A percentile compares a stretch with the other conserved stretches of the same genome.
These are phyloP conservation scores for Stenodema calcarata DNA, from an alignment of 2,888 invertebrate species.

Conservation along the genomic window DNA sequence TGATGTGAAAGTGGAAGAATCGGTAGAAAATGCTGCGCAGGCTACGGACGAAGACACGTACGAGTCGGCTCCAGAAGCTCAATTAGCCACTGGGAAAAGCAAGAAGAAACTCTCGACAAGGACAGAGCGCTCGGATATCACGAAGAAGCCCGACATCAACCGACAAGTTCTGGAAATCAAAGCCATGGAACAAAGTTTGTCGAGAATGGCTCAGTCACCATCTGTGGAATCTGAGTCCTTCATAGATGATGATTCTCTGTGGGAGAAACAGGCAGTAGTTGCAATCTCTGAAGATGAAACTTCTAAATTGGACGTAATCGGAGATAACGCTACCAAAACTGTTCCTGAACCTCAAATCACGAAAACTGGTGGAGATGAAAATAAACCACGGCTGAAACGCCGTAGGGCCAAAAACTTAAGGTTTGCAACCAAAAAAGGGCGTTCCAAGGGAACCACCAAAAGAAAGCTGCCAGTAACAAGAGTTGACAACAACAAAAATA, in stretches of 20 bases:
- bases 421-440: background rate
- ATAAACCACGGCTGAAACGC: background rate
- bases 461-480: background rate
- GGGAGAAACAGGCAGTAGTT: slow-evolving; percentile 15
- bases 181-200: background rate
- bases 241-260: slow-evolving; percentile 15
- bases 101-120: background rate
- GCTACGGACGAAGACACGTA: background rate
- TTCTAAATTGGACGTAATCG: background rate
- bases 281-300: background rate
- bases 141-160: background rate
- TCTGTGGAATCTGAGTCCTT: background rate
- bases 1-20: slow-evolving; percentile 39
- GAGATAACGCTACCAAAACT: background rate
- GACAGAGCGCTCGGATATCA: background rate
- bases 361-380: background rate
- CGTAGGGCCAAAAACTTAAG: background rate
- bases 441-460: background rate
- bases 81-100: background rate
- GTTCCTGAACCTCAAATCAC: background rate
- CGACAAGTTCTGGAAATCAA: background rate
- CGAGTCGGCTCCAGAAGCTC: slow-evolving; percentile 14
- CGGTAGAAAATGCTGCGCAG: background rate
- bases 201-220: background rate
- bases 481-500: background rate